Percentiles rank a stretch among this genome's conserved stretches.
Conservation (phyloP, 2,888 invertebrate genomes). For the Vanessa cardui region DNA sequence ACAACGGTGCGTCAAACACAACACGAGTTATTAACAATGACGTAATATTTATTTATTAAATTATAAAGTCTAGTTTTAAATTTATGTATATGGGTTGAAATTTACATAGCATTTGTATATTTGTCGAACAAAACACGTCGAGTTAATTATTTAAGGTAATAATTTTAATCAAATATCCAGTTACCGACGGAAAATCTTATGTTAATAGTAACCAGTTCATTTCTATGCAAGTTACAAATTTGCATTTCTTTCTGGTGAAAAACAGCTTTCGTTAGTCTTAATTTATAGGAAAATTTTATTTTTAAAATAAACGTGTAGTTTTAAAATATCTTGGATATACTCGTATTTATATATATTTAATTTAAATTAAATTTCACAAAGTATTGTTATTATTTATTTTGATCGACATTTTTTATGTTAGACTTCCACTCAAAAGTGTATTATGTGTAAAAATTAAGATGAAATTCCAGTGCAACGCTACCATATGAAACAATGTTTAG, state of each 20-base stretch:
- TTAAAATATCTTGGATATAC: not conserved
- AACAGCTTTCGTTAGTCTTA: not conserved
- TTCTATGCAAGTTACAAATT: slow-evolving; percentile 10
- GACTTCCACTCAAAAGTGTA: too few species aligned
- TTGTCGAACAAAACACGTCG: not conserved
- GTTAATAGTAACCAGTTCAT: slow-evolving; percentile 5
- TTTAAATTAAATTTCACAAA: too few species aligned
- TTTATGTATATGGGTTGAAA: not conserved
- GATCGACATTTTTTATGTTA: too few species aligned
- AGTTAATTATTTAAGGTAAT: not conserved
- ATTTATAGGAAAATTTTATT: not conserved
- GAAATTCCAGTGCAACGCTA: too few species aligned
- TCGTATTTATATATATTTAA: not conserved
- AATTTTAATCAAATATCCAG: not conserved
- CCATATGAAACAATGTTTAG: too few species aligned
- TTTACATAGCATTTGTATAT: slow-evolving; percentile 1
- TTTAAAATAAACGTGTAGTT: not conserved
- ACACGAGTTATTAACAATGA: too few species aligned
- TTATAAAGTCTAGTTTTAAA: not conserved
- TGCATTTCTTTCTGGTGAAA: slow-evolving; percentile 4
- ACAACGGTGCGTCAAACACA: too few species aligned
- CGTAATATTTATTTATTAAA: not conserved
- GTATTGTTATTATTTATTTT: too few species aligned
- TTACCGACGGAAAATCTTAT: not conserved
- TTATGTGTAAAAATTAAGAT: too few species aligned